Percentiles rank a stretch among this genome's conserved stretches.
phyloP scores from a whole-genome alignment of 2,888 invertebrate genomes.

The Rhodophaea formosa region DNA sequence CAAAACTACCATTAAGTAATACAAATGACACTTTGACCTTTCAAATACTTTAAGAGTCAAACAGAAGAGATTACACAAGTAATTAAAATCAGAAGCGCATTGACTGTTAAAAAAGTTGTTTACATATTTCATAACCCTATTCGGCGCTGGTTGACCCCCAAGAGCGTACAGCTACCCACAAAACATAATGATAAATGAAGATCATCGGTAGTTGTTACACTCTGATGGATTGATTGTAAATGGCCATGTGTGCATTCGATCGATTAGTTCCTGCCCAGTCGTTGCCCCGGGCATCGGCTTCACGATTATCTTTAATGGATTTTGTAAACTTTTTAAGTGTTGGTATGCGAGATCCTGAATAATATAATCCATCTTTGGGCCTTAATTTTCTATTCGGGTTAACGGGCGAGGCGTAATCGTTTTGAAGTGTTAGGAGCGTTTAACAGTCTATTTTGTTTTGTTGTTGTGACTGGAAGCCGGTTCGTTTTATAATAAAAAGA shows the following conservation, averaged over 20 bases:
- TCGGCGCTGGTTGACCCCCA: constrained; percentile 58
- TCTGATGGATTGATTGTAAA: constrained; percentile 80
- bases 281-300: constrained; percentile 58
- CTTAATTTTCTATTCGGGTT: constrained; percentile 58
- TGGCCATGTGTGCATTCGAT: constrained; percentile 70
- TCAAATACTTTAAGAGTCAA: constrained; percentile 16
- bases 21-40: constrained; percentile 14
- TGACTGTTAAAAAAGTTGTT: constrained; percentile 50
- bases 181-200: constrained; percentile 79
- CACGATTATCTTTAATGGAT: constrained; percentile 76
- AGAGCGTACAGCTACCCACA: constrained; percentile 69
- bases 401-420: constrained; percentile 50
- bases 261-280: constrained; percentile 72
- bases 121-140: constrained; percentile 62
- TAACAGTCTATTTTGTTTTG: constrained; percentile 27
- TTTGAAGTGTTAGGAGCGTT: constrained; percentile 43
- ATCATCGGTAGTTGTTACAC: constrained; percentile 77
- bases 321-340: constrained; percentile 67
- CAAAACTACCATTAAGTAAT: not conserved
- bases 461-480: constrained; percentile 6
- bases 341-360: constrained; percentile 59
- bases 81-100: constrained; percentile 29
- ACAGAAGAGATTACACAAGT: constrained; percentile 17
- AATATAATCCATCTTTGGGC: constrained; percentile 52
- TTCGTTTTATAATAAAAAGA: no score